A percentile compares a stretch with the other conserved stretches of the same genome.
These are phyloP conservation scores for Zaprionus capensis DNA, from an alignment of 1,140 invertebrate genomes.

Conservation along the genomic window DNA sequence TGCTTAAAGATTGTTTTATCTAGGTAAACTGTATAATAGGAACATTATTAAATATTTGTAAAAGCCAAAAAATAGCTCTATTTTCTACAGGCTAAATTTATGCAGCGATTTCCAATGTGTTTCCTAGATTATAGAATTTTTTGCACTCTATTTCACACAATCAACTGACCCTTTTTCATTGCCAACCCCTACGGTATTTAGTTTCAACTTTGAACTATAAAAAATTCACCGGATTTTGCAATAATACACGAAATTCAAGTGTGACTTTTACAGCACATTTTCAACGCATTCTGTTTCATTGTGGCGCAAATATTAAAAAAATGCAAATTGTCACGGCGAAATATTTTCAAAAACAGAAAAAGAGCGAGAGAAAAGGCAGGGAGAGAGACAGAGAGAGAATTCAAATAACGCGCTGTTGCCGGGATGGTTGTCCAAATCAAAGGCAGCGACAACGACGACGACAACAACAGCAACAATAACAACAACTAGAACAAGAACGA, in stretches of 20 bases:
- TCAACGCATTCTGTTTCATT: slow-evolving; percentile 44
- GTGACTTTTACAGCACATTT: slow-evolving; percentile 37
- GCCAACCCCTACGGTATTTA: not conserved
- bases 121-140: not conserved
- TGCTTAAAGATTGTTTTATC: no score
- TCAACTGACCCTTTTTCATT: not conserved
- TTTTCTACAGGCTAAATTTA: no score
- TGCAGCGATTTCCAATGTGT: no score
- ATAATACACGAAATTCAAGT: slow-evolving; percentile 7
- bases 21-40: no score
- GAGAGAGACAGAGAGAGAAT: slow-evolving; percentile 31
- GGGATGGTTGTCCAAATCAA: slow-evolving; percentile 63
- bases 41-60: no score
- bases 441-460: slow-evolving; percentile 55
- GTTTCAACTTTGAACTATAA: slow-evolving; percentile 4
- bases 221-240: not conserved
- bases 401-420: slow-evolving; percentile 62
- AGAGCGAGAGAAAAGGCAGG: not conserved
- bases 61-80: no score
- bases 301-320: slow-evolving; percentile 44
- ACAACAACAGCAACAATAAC: slow-evolving; percentile 44
- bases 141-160: not conserved
- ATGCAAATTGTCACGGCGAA: slow-evolving; percentile 72
- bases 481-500: slow-evolving; percentile 44
- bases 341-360: slow-evolving; percentile 36